A percentile compares a stretch with the other conserved stretches of the same genome.
phyloP scores from a whole-genome alignment of 2,888 invertebrate species.

The Eupeodes latifasciatus region DNA sequence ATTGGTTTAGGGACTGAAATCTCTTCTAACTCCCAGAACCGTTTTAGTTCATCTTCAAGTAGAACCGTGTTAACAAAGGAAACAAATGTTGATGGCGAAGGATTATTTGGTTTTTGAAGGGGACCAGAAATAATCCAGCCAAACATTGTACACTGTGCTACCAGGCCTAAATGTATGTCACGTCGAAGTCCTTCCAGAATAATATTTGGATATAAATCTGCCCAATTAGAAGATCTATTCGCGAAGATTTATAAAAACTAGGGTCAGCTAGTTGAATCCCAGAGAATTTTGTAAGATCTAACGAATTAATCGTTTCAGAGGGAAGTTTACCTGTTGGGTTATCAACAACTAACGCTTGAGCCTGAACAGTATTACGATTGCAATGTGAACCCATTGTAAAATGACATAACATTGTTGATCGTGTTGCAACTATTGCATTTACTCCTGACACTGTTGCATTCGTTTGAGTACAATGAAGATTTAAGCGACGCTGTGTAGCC shows the following conservation, averaged over 20 bases:
- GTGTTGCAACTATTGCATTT: slow-evolving; percentile 1
- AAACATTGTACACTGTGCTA: slow-evolving; percentile 19
- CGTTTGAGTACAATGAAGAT: background rate
- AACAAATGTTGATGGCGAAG: background rate
- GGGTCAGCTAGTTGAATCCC: slow-evolving; percentile 30
- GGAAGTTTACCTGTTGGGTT: slow-evolving; percentile 38
- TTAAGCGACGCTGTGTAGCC: slow-evolving; percentile 1
- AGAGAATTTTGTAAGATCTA: background rate
- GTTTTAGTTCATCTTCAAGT: slow-evolving; percentile 12
- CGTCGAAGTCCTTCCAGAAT: background rate
- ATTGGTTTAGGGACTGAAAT: background rate
- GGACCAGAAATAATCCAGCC: slow-evolving; percentile 22
- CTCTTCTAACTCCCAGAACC: slow-evolving; percentile 38
- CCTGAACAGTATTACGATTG: background rate
- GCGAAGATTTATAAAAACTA: slow-evolving; percentile 7
- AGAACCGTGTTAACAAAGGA: slow-evolving; percentile 5
- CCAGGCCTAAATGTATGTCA: background rate
- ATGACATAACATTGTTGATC: slow-evolving; percentile 1
- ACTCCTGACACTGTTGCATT: slow-evolving; percentile 24
- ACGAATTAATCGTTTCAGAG: background rate
- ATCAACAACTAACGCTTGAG: slow-evolving; percentile 27
- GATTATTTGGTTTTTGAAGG: background rate
- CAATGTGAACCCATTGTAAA: background rate
- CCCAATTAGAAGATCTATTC: slow-evolving; percentile 31
- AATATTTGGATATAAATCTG: slow-evolving; percentile 21